Evolutionary conservation across 2,888 invertebrate species (phyloP).

Genomic region (Falcaria lacertinaria): DNA sequence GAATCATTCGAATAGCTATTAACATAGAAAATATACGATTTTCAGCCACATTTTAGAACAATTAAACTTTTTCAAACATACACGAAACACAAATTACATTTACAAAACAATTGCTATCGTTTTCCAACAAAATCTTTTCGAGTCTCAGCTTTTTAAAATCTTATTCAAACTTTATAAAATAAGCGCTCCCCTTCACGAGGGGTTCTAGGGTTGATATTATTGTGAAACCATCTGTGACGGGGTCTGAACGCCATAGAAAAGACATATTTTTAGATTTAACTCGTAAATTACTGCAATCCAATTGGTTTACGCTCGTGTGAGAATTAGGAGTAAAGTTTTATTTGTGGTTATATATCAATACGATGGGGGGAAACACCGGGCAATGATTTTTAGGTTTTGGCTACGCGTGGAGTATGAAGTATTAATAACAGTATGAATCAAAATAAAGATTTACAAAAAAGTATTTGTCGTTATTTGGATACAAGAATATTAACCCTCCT

Average conservation of each 20-base stretch:
- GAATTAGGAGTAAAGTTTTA: slow-evolving; percentile 66
- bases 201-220: slow-evolving; percentile 61
- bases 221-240: slow-evolving; percentile 78
- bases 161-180: slow-evolving; percentile 79
- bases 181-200: slow-evolving; percentile 62
- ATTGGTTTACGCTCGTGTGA: slow-evolving; percentile 77
- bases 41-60: too few species aligned
- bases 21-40: too few species aligned
- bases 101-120: slow-evolving; percentile 38
- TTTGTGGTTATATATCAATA: slow-evolving; percentile 59
- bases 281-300: slow-evolving; percentile 75
- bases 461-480: too few species aligned
- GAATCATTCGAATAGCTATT: too few species aligned
- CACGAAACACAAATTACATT: slow-evolving; percentile 34
- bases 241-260: slow-evolving; percentile 63
- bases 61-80: too few species aligned
- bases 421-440: neutral
- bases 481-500: too few species aligned
- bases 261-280: slow-evolving; percentile 79
- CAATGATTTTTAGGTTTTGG: neutral
- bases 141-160: slow-evolving; percentile 72
- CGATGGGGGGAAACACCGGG: slow-evolving; percentile 4
- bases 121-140: slow-evolving; percentile 44
- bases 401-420: neutral
- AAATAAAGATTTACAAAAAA: too few species aligned